Conservation (phyloP, 1,140 invertebrate species). For the Orius laevigatus region DNA sequence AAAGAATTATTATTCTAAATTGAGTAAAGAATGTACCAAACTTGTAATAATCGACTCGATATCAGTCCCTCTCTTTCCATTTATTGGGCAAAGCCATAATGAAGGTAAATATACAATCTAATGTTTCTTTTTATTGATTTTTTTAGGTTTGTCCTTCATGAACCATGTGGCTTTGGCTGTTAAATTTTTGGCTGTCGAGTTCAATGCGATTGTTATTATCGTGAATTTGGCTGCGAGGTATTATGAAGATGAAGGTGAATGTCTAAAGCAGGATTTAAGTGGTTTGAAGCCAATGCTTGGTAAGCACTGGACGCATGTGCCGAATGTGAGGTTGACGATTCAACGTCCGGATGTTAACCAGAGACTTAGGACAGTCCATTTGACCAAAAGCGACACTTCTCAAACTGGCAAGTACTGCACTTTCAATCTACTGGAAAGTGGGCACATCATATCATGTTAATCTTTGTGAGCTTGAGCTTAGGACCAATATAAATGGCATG, state of each 20-base stretch:
- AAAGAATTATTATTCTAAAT: background rate
- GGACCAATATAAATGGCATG: no score
- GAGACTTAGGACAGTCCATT: no score
- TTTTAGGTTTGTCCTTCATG: conserved; percentile 19
- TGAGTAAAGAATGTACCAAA: background rate
- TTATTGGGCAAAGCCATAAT: conserved; percentile 13
- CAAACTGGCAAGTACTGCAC: no score
- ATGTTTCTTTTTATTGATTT: background rate
- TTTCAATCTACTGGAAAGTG: no score
- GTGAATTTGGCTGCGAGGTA: conserved; percentile 17
- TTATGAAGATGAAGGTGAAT: conserved; percentile 8
- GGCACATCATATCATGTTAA: no score
- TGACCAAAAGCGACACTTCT: no score
- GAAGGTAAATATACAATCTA: conserved; percentile 14
- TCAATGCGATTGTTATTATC: conserved; percentile 9
- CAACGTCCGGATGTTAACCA: no score
- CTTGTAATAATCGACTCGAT: conserved; percentile 18
- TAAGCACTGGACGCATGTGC: conserved; percentile 21
- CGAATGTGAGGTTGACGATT: conserved; percentile 11
- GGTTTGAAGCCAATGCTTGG: conserved; percentile 18
- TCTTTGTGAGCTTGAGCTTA: no score
- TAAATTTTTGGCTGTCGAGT: conserved; percentile 13
- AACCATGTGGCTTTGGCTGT: conserved; percentile 16
- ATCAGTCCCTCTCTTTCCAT: conserved; percentile 15
- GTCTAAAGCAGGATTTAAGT: background rate